Evolutionary conservation across 2,888 invertebrate genomes (phyloP).

Genomic region (Dryobota labecula): DNA sequence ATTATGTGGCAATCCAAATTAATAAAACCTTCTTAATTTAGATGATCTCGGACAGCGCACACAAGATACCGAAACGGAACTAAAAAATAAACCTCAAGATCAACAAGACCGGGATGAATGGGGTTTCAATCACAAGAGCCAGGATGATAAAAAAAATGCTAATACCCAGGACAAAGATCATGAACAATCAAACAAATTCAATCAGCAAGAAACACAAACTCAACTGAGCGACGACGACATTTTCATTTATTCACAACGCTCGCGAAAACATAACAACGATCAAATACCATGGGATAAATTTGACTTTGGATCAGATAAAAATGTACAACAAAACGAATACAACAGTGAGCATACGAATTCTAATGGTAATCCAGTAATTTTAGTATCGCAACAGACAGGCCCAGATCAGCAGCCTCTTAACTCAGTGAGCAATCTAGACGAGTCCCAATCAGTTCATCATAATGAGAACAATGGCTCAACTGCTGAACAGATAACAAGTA

Average conservation of each 20-base stretch:
- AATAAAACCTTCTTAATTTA: constrained; percentile 63
- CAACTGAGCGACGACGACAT: constrained; percentile 11
- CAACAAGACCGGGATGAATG: constrained; percentile 47
- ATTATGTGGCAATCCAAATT: constrained; percentile 29
- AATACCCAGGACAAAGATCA: constrained; percentile 12
- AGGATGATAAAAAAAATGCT: constrained; percentile 16
- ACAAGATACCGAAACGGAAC: constrained; percentile 53
- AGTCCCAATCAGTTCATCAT: constrained; percentile 19
- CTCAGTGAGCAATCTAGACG: constrained; percentile 8
- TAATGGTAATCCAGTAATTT: constrained; percentile 12
- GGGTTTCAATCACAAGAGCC: constrained; percentile 23
- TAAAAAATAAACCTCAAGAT: constrained; percentile 39
- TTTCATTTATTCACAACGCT: constrained; percentile 25
- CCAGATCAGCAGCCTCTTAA: constrained; percentile 13
- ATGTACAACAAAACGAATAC: constrained; percentile 23
- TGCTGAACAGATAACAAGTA: constrained; percentile 15
- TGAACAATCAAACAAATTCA: constrained; percentile 29
- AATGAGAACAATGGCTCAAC: constrained; percentile 7
- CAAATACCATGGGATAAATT: constrained; percentile 53
- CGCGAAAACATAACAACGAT: constrained; percentile 21
- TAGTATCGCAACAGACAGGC: constrained; percentile 11
- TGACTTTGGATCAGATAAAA: constrained; percentile 29
- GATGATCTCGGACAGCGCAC: constrained; percentile 63
- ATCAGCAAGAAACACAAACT: constrained; percentile 35
- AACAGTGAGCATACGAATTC: constrained; percentile 20